These are phyloP conservation scores for Homalodisca vitripennis DNA, from an alignment of 1,140 invertebrate species.

Conservation along the genomic window DNA sequence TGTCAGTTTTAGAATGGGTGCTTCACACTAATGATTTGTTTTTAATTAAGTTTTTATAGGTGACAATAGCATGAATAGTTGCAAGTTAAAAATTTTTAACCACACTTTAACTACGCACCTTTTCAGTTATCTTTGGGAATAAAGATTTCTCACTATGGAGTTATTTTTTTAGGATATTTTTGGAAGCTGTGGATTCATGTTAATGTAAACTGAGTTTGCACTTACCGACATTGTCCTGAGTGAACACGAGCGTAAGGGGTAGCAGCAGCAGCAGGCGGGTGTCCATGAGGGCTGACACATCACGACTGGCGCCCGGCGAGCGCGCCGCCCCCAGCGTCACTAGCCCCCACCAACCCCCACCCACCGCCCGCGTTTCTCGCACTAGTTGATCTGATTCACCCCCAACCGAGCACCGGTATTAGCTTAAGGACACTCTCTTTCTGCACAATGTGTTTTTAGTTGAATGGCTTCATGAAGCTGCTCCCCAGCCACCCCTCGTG, in stretches of 20 bases:
- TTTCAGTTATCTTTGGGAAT: no score
- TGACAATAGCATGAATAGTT: no score
- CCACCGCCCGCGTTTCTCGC: neutral
- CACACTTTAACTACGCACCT: no score
- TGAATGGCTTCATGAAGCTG: neutral
- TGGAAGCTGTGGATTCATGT: no score
- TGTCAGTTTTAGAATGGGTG: no score
- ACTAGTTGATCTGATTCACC: neutral
- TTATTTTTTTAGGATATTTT: no score
- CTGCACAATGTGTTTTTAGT: neutral
- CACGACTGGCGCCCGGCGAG: neutral
- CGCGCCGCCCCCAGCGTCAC: neutral
- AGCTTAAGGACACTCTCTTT: neutral
- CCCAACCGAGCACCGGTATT: neutral
- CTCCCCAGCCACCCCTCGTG: neutral
- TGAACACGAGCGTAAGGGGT: neutral
- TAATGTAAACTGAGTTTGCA: no score
- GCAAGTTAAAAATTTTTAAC: no score
- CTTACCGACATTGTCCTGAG: neutral
- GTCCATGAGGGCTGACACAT: neutral
- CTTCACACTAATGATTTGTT: no score
- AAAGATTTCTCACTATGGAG: no score
- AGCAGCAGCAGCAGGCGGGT: neutral
- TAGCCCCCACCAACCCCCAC: neutral
- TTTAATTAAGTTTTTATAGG: no score